Evolutionary conservation across 1,140 invertebrate species (phyloP).

Genomic region (Neodiprion lecontei): DNA sequence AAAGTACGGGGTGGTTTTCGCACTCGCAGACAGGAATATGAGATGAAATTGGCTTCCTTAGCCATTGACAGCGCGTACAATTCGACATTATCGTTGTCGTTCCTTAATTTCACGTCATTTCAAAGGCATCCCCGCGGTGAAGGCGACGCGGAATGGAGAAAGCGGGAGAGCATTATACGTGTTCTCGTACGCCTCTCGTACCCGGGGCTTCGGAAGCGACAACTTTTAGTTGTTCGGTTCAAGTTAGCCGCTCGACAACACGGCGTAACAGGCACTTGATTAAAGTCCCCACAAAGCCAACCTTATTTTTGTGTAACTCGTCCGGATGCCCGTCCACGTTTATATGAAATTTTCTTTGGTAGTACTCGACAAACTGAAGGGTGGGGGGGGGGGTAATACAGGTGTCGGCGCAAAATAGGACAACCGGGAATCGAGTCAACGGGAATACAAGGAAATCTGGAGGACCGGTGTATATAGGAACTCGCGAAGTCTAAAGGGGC

Average conservation of each 20-base stretch:
- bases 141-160: neutral
- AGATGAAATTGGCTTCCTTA: neutral
- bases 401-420: neutral
- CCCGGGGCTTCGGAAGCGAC: neutral
- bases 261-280: slow-evolving; percentile 5
- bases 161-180: too few relatives aligned
- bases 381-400: slow-evolving; percentile 30
- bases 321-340: slow-evolving; percentile 49
- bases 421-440: neutral
- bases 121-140: neutral
- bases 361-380: slow-evolving; percentile 37
- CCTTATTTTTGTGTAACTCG: slow-evolving; percentile 39
- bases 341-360: slow-evolving; percentile 48
- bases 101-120: slow-evolving; percentile 4
- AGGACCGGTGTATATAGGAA: slow-evolving; percentile 20
- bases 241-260: neutral
- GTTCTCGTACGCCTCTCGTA: neutral
- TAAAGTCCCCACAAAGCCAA: slow-evolving; percentile 16
- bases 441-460: neutral
- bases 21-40: neutral
- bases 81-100: neutral
- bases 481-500: slow-evolving; percentile 40
- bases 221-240: neutral
- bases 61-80: neutral
- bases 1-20: neutral